A percentile compares a stretch with the other conserved stretches of the same genome.
phyloP scores from a whole-genome alignment of 2,888 invertebrate genomes.

The Tipula unca region DNA sequence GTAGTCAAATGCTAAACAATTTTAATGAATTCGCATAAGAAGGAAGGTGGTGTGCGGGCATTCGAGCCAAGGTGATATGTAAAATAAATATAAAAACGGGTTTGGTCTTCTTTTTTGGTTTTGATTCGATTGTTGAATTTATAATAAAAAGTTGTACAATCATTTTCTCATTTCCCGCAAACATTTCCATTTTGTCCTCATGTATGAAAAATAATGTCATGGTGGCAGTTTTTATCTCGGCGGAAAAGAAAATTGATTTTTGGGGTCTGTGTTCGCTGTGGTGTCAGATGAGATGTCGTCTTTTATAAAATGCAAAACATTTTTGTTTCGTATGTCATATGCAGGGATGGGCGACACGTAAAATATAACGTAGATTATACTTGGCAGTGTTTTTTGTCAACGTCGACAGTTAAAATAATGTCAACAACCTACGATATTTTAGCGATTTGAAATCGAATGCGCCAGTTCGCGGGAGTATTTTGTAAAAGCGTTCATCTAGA shows the following conservation, averaged over 20 bases:
- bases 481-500: too few species aligned
- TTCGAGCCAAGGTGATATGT: neutral
- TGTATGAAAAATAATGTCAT: neutral
- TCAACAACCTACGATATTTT: too few species aligned
- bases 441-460: too few species aligned
- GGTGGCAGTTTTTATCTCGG: neutral
- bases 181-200: neutral
- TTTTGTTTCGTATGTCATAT: neutral
- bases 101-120: neutral
- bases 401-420: too few species aligned
- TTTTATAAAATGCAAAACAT: neutral
- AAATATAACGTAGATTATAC: too few species aligned
- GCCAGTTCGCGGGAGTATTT: too few species aligned
- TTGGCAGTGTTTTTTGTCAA: too few species aligned
- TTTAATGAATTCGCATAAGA: neutral
- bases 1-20: neutral
- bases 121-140: neutral
- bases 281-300: neutral
- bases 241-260: neutral
- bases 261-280: neutral
- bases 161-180: neutral
- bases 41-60: neutral
- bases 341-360: neutral
- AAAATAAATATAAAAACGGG: neutral
- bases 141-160: neutral